phyloP scores from a whole-genome alignment of 2,113 vertebrate species.

The Pogona vitticeps region DNA sequence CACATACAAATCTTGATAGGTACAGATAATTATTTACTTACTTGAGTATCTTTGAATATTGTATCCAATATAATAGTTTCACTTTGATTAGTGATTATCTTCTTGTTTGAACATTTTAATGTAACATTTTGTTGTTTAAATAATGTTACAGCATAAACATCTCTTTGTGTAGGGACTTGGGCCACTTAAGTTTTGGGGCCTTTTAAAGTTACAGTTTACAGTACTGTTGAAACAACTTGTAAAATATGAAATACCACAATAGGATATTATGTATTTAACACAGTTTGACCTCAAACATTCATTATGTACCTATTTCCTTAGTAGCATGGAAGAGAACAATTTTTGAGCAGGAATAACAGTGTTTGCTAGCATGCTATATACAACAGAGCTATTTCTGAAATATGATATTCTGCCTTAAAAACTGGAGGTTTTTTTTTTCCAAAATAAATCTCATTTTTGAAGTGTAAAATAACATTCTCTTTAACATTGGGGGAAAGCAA shows the following conservation, averaged over 20 bases:
- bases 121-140: neutral
- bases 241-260: neutral
- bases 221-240: neutral
- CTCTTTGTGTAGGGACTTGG: neutral
- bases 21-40: conserved; percentile 57
- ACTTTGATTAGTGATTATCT: neutral
- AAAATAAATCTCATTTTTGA: neutral
- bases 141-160: neutral
- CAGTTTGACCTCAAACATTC: neutral
- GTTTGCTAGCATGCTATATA: neutral
- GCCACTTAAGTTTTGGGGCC: neutral
- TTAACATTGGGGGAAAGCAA: neutral
- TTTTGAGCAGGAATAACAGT: neutral
- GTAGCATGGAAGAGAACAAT: neutral
- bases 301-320: neutral
- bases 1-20: conserved; percentile 85
- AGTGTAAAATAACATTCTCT: neutral
- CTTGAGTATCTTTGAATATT: conserved; percentile 40
- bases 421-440: neutral
- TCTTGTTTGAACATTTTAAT: neutral
- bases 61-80: neutral
- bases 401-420: neutral
- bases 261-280: neutral
- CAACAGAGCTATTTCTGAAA: neutral
- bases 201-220: neutral